These are phyloP conservation scores for Pandion haliaetus DNA, from an alignment of 2,113 vertebrate species.

Conservation along the genomic window DNA sequence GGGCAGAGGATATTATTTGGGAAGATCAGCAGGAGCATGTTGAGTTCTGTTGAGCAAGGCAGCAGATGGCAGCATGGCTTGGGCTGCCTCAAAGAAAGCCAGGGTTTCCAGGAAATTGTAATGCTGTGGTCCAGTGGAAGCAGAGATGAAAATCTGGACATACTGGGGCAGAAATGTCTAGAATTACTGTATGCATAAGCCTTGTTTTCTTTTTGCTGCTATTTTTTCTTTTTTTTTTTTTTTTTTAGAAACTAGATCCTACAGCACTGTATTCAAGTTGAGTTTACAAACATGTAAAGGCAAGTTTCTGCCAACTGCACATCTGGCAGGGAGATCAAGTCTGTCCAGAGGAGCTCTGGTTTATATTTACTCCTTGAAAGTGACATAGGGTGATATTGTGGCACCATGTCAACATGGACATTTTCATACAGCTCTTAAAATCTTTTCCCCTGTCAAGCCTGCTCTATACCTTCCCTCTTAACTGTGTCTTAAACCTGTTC, in stretches of 20 bases:
- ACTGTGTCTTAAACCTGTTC: background rate
- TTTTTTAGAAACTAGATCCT: background rate
- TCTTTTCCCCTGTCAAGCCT: background rate
- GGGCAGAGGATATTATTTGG: background rate
- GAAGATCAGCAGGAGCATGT: background rate
- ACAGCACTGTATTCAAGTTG: background rate
- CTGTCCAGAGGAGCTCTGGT: background rate
- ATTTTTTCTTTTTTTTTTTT: background rate
- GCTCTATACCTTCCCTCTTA: background rate
- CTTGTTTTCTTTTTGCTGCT: background rate
- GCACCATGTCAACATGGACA: background rate
- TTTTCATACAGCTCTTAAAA: background rate
- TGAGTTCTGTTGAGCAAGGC: background rate
- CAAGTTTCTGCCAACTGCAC: background rate
- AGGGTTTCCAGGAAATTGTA: background rate
- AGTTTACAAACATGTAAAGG: background rate
- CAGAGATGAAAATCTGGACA: background rate
- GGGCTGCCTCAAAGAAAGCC: background rate
- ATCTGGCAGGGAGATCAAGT: background rate
- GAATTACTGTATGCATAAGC: background rate
- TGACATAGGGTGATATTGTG: background rate
- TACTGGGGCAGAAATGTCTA: background rate
- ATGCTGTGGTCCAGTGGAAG: background rate
- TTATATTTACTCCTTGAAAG: background rate
- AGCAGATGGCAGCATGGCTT: background rate